These are phyloP conservation scores for Danio kyathit DNA, from an alignment of 2,797 vertebrate genomes.

Conservation along the genomic window DNA sequence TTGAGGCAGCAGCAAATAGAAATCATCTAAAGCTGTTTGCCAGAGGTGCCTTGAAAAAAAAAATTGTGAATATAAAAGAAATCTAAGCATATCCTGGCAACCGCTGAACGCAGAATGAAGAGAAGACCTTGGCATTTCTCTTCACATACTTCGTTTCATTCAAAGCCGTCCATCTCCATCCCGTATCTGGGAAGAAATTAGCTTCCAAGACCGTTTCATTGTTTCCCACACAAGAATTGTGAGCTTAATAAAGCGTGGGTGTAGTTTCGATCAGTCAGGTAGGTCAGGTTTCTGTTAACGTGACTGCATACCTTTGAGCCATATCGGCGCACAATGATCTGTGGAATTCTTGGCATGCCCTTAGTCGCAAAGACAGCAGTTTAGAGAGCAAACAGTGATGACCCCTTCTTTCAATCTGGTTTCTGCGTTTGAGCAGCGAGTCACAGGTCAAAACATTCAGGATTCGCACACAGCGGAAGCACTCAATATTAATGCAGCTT, in stretches of 20 bases:
- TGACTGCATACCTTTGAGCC: conserved; percentile 84
- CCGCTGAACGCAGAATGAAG: conserved; percentile 66
- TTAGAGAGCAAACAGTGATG: conserved; percentile 78
- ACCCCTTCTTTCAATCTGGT: conserved; percentile 74
- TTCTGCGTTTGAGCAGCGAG: conserved; percentile 76
- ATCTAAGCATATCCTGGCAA: conserved; percentile 46
- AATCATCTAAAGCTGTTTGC: conserved; percentile 38
- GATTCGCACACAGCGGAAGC: conserved; percentile 32
- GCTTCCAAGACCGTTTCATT: conserved; percentile 71
- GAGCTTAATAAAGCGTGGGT: conserved; percentile 87
- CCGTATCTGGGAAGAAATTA: conserved; percentile 79
- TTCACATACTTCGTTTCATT: conserved; percentile 55
- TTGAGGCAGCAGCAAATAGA: conserved; percentile 30
- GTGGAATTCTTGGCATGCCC: conserved; percentile 86
- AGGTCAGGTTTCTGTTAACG: conserved; percentile 91
- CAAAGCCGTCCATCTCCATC: conserved; percentile 57
- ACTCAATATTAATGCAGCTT: conserved; percentile 20
- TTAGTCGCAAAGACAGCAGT: conserved; percentile 78
- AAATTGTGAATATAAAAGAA: conserved; percentile 41
- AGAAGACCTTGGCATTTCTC: conserved; percentile 58
- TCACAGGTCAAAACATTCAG: conserved; percentile 76
- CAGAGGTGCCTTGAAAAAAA: conserved; percentile 27
- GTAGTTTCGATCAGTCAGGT: conserved; percentile 94
- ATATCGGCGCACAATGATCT: conserved; percentile 81
- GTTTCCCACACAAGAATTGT: conserved; percentile 86